phyloP scores from a whole-genome alignment of 2,888 invertebrate genomes.

The Cerceris ruficornis region DNA sequence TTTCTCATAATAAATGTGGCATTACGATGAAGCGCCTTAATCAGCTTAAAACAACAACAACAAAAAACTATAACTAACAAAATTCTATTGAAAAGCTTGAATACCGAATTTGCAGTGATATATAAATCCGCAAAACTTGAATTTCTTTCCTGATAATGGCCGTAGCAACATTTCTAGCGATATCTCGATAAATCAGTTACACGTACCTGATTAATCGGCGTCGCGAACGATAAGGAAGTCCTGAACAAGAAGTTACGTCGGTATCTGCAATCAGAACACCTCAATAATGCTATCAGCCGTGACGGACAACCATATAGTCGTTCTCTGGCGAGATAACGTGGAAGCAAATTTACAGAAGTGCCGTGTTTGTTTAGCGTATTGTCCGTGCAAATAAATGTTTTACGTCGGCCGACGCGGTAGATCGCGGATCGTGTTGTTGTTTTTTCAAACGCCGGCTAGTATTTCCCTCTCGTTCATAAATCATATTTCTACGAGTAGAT shows the following conservation, averaged over 20 bases:
- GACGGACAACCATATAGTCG: slow-evolving; percentile 46
- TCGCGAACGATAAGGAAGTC: slow-evolving; percentile 11
- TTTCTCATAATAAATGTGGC: too few species aligned
- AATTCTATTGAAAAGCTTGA: too few species aligned
- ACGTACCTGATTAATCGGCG: slow-evolving; percentile 14
- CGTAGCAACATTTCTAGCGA: too few species aligned
- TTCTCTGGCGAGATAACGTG: slow-evolving; percentile 42
- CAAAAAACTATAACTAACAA: too few species aligned
- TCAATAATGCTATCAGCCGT: slow-evolving; percentile 47
- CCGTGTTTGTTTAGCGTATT: slow-evolving; percentile 53
- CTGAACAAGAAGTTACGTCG: slow-evolving; percentile 5
- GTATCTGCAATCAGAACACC: slow-evolving; percentile 13
- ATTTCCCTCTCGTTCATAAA: slow-evolving; percentile 59
- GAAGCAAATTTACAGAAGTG: slow-evolving; percentile 38
- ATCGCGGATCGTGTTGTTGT: slow-evolving; percentile 33
- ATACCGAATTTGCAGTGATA: too few species aligned
- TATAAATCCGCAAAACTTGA: too few species aligned
- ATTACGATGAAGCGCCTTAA: too few species aligned
- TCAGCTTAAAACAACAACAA: too few species aligned
- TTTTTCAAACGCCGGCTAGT: slow-evolving; percentile 40
- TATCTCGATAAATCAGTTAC: not conserved
- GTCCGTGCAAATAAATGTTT: slow-evolving; percentile 54
- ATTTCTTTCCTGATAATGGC: too few species aligned
- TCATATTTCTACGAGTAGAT: slow-evolving; percentile 31
- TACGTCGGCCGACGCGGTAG: slow-evolving; percentile 22